Base-by-base conservation (phyloP, 2,888 invertebrate species). In the Drosophila eohydei region DNA sequence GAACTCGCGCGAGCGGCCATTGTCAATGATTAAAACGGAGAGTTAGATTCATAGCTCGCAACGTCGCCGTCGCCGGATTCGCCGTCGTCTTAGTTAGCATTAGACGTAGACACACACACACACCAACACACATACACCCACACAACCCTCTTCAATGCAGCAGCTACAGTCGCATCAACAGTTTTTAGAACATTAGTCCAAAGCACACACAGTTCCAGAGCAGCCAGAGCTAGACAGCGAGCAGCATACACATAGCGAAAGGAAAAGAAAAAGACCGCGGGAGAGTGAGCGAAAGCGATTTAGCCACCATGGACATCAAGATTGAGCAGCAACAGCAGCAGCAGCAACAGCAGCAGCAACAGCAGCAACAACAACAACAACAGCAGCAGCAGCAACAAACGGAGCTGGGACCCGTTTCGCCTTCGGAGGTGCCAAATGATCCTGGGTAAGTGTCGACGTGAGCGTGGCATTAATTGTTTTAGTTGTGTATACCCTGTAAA, bases 381-480 rank as follows among this genome's bases (percentile, higher is more conserved):
- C 82, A 79, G 26, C 75, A 74, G 7, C 80, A 80, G 26, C 83
- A 83, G 44, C 83, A 82, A 64, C 88, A 82, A 72, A 66, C 77
- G 44, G 97, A 97, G 93, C 95, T 95, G 93, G 95, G 94, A 89
- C 95, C 95, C 93, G 95, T 95, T 93, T 96, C 97, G 93, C 96
- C 97, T 92, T 96, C 97, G 82, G 97, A 97, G 94, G 97, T 97
- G 94, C 96, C 97, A 94, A 98, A 98, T 95, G 98, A 97, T 94
- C 97, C 97, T 93, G 97, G 97, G 97, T 97, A 96, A 93, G 94
- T 94, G 80, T 66, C 44, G 70, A 70, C 82, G 64, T 84, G 78
- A 56, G 59, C 63, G 86, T 87, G 85, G 85, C 79, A 89, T 87
- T 88, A 89, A 85, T 85, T 87, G 90, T 86, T 89, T 89, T 89